phyloP scores from a whole-genome alignment of 2,888 invertebrate species.

The Rosalia funebris region DNA sequence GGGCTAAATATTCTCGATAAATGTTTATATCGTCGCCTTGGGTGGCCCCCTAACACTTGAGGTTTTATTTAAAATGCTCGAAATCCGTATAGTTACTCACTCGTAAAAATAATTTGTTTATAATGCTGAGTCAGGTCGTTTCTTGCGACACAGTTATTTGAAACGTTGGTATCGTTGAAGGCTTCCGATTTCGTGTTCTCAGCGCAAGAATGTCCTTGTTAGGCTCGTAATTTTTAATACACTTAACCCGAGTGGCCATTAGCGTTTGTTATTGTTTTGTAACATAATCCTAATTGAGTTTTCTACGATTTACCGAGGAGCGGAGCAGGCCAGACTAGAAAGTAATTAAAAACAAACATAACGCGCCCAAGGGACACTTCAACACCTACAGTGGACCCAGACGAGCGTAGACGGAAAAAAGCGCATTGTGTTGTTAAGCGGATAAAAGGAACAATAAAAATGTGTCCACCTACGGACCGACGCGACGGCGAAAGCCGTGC shows the following conservation, averaged over 20 bases:
- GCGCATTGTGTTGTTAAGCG: slow-evolving; percentile 1
- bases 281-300: background rate
- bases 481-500: too few species aligned
- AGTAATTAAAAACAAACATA: slow-evolving; percentile 10
- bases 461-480: slow-evolving; percentile 19
- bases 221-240: too few species aligned
- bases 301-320: background rate
- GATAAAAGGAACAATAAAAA: slow-evolving; percentile 14
- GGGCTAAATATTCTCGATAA: slow-evolving; percentile 31
- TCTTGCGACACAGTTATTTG: background rate
- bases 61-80: background rate
- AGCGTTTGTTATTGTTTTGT: background rate
- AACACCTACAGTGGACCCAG: slow-evolving; percentile 6
- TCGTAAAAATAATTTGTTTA: background rate
- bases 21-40: slow-evolving; percentile 10
- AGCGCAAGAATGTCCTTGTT: background rate
- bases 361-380: slow-evolving; percentile 7
- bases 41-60: slow-evolving; percentile 17
- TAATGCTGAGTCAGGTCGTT: background rate
- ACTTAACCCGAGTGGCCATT: background rate
- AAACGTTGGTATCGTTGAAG: background rate
- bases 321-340: background rate
- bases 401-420: slow-evolving; percentile 3
- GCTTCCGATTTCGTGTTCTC: too few species aligned
- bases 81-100: background rate